A percentile compares a stretch with the other conserved stretches of the same genome.
Evolutionary conservation across 2,113 vertebrate species (phyloP).

Genomic region (Loxodonta africana): DNA sequence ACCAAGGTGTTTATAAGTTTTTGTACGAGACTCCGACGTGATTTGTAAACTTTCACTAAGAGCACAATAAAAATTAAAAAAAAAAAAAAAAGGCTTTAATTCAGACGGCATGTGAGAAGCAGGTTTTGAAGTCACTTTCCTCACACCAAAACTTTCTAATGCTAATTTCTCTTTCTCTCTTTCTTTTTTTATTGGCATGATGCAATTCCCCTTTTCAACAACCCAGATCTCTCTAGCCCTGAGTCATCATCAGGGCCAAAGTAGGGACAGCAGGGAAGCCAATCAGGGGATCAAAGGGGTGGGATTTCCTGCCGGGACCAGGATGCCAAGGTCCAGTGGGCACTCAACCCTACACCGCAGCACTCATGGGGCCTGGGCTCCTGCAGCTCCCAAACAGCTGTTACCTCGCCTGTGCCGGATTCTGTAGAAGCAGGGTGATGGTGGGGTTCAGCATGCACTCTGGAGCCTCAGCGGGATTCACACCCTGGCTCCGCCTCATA

Average conservation of each 20-base stretch:
- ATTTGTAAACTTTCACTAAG: too few relatives aligned
- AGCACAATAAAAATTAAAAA: too few relatives aligned
- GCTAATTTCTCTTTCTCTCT: background rate
- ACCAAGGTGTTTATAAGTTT: too few relatives aligned
- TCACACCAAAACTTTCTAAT: conserved; percentile 48
- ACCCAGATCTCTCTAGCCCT: conserved; percentile 47
- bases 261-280: background rate
- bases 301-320: background rate
- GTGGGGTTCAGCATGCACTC: background rate
- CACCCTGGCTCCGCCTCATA: background rate
- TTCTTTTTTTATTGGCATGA: conserved; percentile 35
- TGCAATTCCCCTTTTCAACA: conserved; percentile 51
- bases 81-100: background rate
- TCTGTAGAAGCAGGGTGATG: background rate
- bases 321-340: background rate
- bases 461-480: accelerated
- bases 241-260: conserved; percentile 55
- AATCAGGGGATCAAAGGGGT: background rate
- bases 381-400: accelerated
- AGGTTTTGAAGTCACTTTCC: background rate
- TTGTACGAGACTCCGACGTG: too few relatives aligned
- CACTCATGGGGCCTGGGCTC: background rate
- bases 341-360: background rate
- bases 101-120: background rate
- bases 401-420: background rate